Evolutionary conservation across 2,113 vertebrate genomes (phyloP), one percentile per base, ranked within the genome.

Genomic region (Arizona elegans): DNA sequence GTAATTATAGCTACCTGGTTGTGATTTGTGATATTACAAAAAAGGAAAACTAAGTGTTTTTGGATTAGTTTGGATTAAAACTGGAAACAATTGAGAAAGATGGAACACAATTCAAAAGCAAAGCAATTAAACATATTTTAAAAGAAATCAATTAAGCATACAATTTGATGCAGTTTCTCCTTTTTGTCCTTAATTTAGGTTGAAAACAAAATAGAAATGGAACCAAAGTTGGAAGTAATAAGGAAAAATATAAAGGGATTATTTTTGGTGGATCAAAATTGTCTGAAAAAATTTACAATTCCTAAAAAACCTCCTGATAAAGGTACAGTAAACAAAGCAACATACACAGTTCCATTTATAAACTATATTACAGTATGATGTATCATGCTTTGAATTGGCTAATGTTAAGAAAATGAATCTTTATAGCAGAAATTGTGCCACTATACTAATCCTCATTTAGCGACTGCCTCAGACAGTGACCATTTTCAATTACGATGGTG

Each of bases 231-330:
- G 62, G 87, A 89, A 55, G 9, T 17, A 47, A 52, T 62, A 21
- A 43, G 19, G 85, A 87, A 92, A 62, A 93, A 87, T 65, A 47
- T 24, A n/a, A 62, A 65, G 15, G 75, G 21, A 54, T 59, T 52
- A 53, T 86, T 90, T 93, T 93, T 93, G 29, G 15, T 50, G 54
- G 89, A 29, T 38, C 75, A 93, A 38, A 93, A 87, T 23, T 24
- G 23, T 54, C 38, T 93, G n/a, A 93, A 93, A 87, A 87, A 93
- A 19, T 93, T 93, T 90, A 93, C 75, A 56, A 93, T 93, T 7
- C 92, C 92, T 65, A 93, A 93, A 90, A 93, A 52, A 90, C 24
- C n/a, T 9, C 56, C 89, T 65, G 89, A 93, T 87, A 93, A 93
- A 93, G 92, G 92, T 93, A 93, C 6, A 38, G 89, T 93, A 54